These are phyloP conservation scores for Vipera ursinii DNA, from an alignment of 2,797 vertebrate species.

Conservation along the genomic window DNA sequence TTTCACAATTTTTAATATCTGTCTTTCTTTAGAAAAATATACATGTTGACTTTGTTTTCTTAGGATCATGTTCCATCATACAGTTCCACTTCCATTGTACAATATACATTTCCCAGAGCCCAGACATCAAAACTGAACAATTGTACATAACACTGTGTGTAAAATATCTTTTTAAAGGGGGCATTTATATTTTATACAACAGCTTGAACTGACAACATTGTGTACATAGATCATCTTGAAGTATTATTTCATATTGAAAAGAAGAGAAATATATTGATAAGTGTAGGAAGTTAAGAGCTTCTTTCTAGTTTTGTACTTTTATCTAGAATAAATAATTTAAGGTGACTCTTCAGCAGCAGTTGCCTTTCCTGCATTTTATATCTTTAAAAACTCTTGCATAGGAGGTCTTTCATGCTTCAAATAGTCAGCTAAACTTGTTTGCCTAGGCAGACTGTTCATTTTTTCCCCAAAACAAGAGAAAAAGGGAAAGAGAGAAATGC, in stretches of 20 bases:
- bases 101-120: slow-evolving; percentile 57
- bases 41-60: slow-evolving; percentile 11
- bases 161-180: slow-evolving; percentile 82
- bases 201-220: slow-evolving; percentile 83
- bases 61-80: background rate
- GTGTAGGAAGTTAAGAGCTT: slow-evolving; percentile 88
- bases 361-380: slow-evolving; percentile 76
- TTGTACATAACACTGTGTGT: slow-evolving; percentile 83
- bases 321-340: slow-evolving; percentile 75
- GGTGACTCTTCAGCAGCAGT: slow-evolving; percentile 76
- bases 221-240: slow-evolving; percentile 94
- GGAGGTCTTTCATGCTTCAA: slow-evolving; percentile 63
- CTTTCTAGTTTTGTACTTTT: slow-evolving; percentile 91
- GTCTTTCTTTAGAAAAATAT: slow-evolving; percentile 52
- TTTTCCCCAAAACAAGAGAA: slow-evolving; percentile 38
- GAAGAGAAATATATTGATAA: slow-evolving; percentile 84
- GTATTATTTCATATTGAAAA: slow-evolving; percentile 99
- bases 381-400: slow-evolving; percentile 83
- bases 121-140: slow-evolving; percentile 77
- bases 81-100: background rate
- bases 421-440: slow-evolving; percentile 67
- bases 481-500: background rate
- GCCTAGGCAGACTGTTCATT: slow-evolving; percentile 75
- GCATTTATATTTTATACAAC: slow-evolving; percentile 93
- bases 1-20: slow-evolving; percentile 56